phyloP scores from a whole-genome alignment of 1,140 invertebrate species.

The Drosophila repletoides region DNA sequence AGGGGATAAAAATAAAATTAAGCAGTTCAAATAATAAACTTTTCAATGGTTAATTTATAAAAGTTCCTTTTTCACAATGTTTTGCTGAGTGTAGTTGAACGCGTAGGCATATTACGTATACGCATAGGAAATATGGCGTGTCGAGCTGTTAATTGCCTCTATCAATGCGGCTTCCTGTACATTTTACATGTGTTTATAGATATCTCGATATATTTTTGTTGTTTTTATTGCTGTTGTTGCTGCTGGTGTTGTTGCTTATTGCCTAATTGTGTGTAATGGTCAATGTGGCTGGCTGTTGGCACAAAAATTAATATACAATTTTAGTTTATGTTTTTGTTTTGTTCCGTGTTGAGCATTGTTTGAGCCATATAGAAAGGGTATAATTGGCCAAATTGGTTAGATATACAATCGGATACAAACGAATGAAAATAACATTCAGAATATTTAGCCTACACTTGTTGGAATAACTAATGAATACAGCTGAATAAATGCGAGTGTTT shows the following conservation, averaged over 20 bases:
- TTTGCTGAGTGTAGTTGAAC: no score
- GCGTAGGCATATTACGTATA: constrained; percentile 3
- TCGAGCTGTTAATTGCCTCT: constrained; percentile 76
- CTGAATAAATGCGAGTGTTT: background rate
- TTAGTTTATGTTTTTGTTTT: constrained; percentile 12
- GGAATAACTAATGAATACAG: background rate
- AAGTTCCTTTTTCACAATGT: no score
- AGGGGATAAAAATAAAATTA: no score
- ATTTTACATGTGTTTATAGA: constrained; percentile 70
- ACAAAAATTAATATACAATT: constrained; percentile 45
- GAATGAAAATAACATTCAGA: background rate
- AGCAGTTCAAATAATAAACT: no score
- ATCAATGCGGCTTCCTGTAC: constrained; percentile 70
- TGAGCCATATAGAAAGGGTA: constrained; percentile 8
- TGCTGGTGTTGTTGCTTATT: background rate
- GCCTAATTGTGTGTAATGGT: constrained; percentile 53
- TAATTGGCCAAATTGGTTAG: constrained; percentile 23
- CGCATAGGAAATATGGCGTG: constrained; percentile 70
- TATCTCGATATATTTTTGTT: no score
- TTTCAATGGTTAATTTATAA: no score
- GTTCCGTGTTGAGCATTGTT: background rate
- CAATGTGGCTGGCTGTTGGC: constrained; percentile 3
- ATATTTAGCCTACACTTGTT: background rate
- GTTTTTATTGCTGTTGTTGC: background rate
- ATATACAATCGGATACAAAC: constrained; percentile 9